phyloP scores from a whole-genome alignment of 2,888 invertebrate genomes.

The Halictus ligatus region DNA sequence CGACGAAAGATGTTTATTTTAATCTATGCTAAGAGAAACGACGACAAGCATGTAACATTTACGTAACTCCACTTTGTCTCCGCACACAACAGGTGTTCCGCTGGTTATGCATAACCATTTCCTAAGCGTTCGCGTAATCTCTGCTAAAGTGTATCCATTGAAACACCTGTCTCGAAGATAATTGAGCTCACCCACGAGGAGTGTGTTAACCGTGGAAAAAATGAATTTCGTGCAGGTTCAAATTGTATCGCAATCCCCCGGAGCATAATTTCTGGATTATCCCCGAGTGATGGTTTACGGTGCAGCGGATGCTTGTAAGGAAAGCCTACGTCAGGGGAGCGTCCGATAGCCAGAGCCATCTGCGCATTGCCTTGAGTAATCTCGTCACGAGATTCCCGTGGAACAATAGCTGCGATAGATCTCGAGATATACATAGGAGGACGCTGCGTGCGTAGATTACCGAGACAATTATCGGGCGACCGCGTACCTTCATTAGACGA shows the following conservation, averaged over 20 bases:
- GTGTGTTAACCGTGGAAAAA: background rate
- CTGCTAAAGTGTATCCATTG: background rate
- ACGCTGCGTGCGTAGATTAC: background rate
- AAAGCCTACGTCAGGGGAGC: slow-evolving; percentile 1
- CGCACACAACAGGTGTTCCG: background rate
- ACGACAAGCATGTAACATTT: background rate
- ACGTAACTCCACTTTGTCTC: background rate
- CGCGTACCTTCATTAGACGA: background rate
- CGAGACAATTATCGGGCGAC: background rate
- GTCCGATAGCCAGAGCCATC: background rate
- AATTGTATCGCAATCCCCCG: background rate
- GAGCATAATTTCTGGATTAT: background rate
- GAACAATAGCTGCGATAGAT: background rate
- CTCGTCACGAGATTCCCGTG: background rate
- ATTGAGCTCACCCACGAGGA: background rate
- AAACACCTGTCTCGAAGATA: background rate
- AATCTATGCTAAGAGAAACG: background rate
- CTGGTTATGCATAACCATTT: background rate
- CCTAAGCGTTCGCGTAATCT: background rate
- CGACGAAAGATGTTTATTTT: background rate
- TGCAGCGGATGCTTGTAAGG: background rate
- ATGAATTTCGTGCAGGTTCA: background rate
- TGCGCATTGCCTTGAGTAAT: background rate
- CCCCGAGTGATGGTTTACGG: background rate
- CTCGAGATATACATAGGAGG: background rate